A percentile compares a stretch with the other conserved stretches of the same genome.
Evolutionary conservation across 2,888 invertebrate genomes (phyloP).

Genomic region (Anodontia alba): DNA sequence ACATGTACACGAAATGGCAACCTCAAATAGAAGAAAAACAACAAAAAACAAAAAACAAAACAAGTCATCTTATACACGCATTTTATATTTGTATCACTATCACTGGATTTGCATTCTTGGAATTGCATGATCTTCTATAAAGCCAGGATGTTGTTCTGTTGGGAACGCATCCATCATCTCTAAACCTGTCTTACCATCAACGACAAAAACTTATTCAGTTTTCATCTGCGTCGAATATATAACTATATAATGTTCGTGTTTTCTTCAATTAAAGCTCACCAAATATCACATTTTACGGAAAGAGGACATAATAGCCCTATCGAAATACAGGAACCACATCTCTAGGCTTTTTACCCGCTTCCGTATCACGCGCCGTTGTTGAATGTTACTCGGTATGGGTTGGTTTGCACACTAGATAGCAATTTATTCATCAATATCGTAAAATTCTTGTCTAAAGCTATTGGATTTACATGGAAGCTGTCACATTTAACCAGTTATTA

Average conservation of each 20-base stretch:
- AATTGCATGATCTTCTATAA: too few species aligned
- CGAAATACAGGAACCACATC: constrained; percentile 54
- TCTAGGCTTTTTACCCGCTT: constrained; percentile 56
- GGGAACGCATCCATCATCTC: not conserved
- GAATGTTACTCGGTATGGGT: constrained; percentile 40
- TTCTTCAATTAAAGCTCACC: constrained; percentile 17
- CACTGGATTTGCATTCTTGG: too few species aligned
- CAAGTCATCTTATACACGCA: too few species aligned
- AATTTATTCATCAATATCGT: constrained; percentile 65
- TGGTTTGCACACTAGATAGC: constrained; percentile 53
- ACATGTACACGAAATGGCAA: too few species aligned
- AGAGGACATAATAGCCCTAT: constrained; percentile 53
- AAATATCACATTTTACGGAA: constrained; percentile 44
- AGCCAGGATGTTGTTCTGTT: not conserved
- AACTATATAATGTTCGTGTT: constrained; percentile 14
- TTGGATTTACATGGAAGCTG: constrained; percentile 60
- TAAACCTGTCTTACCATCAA: not conserved
- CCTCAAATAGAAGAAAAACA: too few species aligned
- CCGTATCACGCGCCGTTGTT: constrained; percentile 48
- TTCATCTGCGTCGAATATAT: not conserved
- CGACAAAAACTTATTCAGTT: not conserved
- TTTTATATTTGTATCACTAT: too few species aligned
- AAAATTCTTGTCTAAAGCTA: constrained; percentile 40
- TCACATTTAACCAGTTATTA: constrained; percentile 63
- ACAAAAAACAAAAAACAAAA: too few species aligned